Evolutionary conservation across 2,888 invertebrate species (phyloP), one percentile per base, ranked within the genome.

Genomic region (Slavum lentiscoides): DNA sequence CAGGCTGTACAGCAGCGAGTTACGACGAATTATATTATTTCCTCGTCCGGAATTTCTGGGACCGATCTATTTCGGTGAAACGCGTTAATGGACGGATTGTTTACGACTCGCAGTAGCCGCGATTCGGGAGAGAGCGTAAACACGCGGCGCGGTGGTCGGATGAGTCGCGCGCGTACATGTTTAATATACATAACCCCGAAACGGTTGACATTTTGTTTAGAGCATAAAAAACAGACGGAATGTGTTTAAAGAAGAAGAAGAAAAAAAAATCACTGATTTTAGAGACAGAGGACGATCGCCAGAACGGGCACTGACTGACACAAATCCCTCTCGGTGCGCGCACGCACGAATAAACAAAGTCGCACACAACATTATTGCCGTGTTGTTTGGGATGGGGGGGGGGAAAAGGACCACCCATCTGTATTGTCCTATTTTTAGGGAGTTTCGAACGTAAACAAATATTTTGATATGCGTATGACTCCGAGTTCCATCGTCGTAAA

Each of bases 201-300:
- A 64, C 64, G 80, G 80, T 80, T 80, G 80, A 80, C 80, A 80
- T 80, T 80, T 80, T 80, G 80, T 80, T 80, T 80, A 72, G 80
- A 80, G 70, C 80, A 80, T 80, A 64, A 72, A 80, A 80, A 80
- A 80, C 58, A 74, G 74, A 74, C 70, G 70, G 37, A 43, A 80
- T 43, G 49, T 30, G 64, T 62, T 9, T 19, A 19, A 4, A 59
- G 15, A 23, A 2, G 19, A n/a, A 69, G 37, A 15, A 13, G 19
- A n/a, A 58, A 55, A 21, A 55, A 37, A 53, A 37, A 80, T 39
- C 5, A 49, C 49, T 7, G 69, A 64, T 55, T 39, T 68, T 59
- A 68, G 76, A 80, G 70, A 72, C 80, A 30, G 72, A 64, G 72
- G 80, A 80, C 80, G 80, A 80, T 72, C 64, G 80, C 80, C 80